phyloP scores from a whole-genome alignment of 2,113 vertebrate species.

The Sitta europaea region DNA sequence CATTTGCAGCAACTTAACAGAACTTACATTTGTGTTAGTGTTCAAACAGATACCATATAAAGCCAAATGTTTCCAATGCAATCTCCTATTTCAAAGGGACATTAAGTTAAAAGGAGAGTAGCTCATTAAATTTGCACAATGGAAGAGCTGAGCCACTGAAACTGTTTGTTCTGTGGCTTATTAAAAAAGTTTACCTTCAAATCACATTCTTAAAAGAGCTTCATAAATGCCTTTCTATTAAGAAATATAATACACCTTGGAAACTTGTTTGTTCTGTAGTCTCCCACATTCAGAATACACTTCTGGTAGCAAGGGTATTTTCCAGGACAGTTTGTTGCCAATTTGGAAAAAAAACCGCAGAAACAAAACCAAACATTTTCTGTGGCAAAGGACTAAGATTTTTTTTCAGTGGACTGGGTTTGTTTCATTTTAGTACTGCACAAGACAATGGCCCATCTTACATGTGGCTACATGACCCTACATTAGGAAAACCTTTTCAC shows the following conservation, averaged over 20 bases:
- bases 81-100: constrained; percentile 5
- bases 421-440: neutral
- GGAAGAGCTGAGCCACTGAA: neutral
- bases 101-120: constrained; percentile 3
- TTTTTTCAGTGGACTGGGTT: neutral
- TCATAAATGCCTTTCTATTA: constrained; percentile 13
- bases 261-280: neutral
- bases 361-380: neutral
- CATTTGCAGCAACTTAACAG: neutral
- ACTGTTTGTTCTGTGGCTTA: constrained; percentile 21
- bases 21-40: neutral
- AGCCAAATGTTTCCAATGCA: neutral
- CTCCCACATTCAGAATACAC: neutral
- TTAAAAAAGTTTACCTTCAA: neutral
- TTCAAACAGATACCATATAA: neutral
- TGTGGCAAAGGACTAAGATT: neutral
- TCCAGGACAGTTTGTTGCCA: neutral
- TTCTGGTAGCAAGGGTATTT: neutral
- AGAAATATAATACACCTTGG: neutral
- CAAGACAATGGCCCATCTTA: neutral
- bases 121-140: constrained; percentile 24
- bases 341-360: neutral
- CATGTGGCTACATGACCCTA: neutral
- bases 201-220: neutral
- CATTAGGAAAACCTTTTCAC: neutral